These are phyloP conservation scores for Aspiorhynchus laticeps DNA, from an alignment of 2,113 vertebrate genomes.

Conservation along the genomic window DNA sequence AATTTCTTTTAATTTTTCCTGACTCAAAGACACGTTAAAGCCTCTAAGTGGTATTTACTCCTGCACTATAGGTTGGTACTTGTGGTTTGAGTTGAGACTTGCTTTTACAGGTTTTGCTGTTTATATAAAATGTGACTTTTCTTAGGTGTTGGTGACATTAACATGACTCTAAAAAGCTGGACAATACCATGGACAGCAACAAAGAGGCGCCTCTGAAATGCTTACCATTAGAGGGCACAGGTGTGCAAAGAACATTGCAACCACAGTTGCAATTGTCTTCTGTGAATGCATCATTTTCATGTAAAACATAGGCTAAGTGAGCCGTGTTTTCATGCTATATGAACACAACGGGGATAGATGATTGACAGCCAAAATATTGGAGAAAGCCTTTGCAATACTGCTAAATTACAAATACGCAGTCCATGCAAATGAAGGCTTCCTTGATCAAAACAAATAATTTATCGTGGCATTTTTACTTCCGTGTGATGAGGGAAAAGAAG, in stretches of 20 bases:
- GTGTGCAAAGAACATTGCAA: slow-evolving; percentile 46
- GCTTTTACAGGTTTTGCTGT: not conserved
- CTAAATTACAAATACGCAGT: not conserved
- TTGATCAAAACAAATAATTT: not conserved
- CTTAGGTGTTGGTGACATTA: not conserved
- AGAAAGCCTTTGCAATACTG: not conserved
- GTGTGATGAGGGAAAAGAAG: slow-evolving; percentile 39
- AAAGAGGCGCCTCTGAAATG: slow-evolving; percentile 16
- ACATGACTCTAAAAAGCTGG: not conserved
- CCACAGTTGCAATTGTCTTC: not conserved
- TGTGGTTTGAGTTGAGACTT: not conserved
- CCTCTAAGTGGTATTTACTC: slow-evolving; percentile 30
- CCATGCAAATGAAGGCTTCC: not conserved
- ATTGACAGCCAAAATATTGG: not conserved
- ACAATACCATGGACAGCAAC: slow-evolving; percentile 64
- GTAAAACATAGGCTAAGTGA: not conserved
- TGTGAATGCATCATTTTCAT: slow-evolving; percentile 1
- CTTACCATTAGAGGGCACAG: slow-evolving; percentile 61
- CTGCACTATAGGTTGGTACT: slow-evolving; percentile 1
- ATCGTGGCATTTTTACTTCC: not conserved
- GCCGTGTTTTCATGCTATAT: not conserved
- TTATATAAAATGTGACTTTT: not conserved
- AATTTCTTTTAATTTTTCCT: slow-evolving; percentile 36
- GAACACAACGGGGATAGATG: not conserved
- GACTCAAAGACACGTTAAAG: slow-evolving; percentile 20